Evolutionary conservation across 2,888 invertebrate species (phyloP).

Genomic region (Leucoma salicis): DNA sequence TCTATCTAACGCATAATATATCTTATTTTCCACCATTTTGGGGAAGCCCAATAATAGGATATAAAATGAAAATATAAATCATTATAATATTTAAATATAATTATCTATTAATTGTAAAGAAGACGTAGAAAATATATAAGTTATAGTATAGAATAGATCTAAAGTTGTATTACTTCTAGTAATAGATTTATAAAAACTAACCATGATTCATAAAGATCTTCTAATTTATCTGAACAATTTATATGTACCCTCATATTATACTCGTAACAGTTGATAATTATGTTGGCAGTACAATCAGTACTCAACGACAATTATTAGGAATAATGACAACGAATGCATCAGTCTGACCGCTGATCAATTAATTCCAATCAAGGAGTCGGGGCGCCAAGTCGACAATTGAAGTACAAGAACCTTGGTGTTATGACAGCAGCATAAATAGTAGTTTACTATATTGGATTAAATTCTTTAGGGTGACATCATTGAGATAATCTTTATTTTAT

Average conservation of each 20-base stretch:
- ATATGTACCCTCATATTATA: neutral
- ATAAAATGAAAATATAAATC: too few species aligned
- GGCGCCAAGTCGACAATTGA: conserved; percentile 23
- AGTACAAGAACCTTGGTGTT: conserved; percentile 2
- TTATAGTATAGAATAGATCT: too few species aligned
- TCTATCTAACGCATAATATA: too few species aligned
- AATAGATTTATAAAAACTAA: too few species aligned
- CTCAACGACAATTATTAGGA: conserved; percentile 30
- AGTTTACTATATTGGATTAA: conserved; percentile 21
- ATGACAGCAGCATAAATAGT: conserved; percentile 22
- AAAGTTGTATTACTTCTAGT: too few species aligned
- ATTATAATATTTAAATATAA: too few species aligned
- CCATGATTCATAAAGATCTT: neutral
- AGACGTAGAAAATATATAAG: too few species aligned
- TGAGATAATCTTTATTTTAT: neutral
- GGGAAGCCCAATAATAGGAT: too few species aligned
- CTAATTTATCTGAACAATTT: neutral
- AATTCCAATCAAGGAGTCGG: conserved; percentile 9
- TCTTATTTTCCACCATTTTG: too few species aligned
- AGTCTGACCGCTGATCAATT: conserved; percentile 11
- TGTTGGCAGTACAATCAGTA: conserved; percentile 20
- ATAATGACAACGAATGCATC: conserved; percentile 15
- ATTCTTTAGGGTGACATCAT: conserved; percentile 17
- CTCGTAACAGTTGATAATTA: conserved; percentile 3
- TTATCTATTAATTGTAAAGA: too few species aligned